Evolutionary conservation across 2,888 invertebrate species (phyloP), one percentile per base, ranked within the genome.

Genomic region (Xylocampa areola): DNA sequence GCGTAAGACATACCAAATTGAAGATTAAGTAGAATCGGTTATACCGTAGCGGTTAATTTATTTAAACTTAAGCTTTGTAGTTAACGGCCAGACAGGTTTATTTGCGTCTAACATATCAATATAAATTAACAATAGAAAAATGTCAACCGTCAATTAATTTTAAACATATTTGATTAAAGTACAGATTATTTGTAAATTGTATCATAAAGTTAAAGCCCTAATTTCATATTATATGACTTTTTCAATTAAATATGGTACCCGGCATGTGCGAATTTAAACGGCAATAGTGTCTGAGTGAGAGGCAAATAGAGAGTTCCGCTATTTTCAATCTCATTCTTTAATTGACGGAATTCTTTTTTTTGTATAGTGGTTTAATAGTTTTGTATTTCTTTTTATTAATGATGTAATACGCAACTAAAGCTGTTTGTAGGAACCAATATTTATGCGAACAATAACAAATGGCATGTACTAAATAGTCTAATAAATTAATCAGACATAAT

Each of bases 1-100:
- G 40, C 36, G 30, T 90, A 90, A 88, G 86, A 85, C 80, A 88
- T 91, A 92, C 92, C 92, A 92, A 92, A 92, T 87, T 82, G 74
- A 80, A 83, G 44, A 76, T 75, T 77, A 68, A 63, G 45, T 52
- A 55, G 5, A 25, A 48, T 48, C 47, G 51, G 33, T 49, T 45
- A 51, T 61, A 51, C 19, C 35, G 33, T 73, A 73, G 58, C 54
- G 45, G 40, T 75, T 70, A 73, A 62, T 64, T 39, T 68, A 69
- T 64, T 63, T 61, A 50, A 63, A 53, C 16, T 51, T 66, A 68
- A 29, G 52, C 57, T 55, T 66, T 63, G 47, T 75, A 54, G 27
- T 35, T 55, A 61, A 39, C 10, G 4, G 32, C 8, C 2, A 8
- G 32, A 19, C 13, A 14, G 30, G 10, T 64, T 61, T 52, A 19